Conservation (phyloP, 2,888 invertebrate genomes). For the Aproaerema taeniolella region DNA sequence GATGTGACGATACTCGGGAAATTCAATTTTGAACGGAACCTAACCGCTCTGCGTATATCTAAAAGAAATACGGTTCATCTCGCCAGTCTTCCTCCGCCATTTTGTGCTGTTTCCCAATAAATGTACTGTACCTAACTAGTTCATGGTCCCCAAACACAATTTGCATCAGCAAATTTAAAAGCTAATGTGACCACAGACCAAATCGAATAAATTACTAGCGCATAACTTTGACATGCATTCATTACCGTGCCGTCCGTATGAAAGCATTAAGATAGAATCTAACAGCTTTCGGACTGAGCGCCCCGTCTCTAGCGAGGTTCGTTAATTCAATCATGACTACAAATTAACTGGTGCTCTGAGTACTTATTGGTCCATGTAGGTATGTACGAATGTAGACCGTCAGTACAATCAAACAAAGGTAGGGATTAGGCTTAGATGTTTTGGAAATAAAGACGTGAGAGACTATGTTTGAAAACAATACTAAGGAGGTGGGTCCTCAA, state of each 20-base stretch:
- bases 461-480: too few relatives aligned
- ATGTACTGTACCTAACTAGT: too few relatives aligned
- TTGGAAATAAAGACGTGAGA: too few relatives aligned
- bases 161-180: constrained; percentile 6
- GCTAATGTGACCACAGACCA: constrained; percentile 2
- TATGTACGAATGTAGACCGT: constrained; percentile 14
- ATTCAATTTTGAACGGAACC: constrained; percentile 26
- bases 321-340: constrained; percentile 63
- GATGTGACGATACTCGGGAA: constrained; percentile 10
- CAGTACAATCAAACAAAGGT: not conserved
- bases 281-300: constrained; percentile 47
- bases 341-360: constrained; percentile 46
- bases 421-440: too few relatives aligned
- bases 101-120: too few relatives aligned
- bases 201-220: constrained; percentile 11
- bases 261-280: constrained; percentile 41
- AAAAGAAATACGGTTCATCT: too few relatives aligned
- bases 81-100: too few relatives aligned
- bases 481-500: too few relatives aligned
- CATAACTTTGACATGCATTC: constrained; percentile 21
- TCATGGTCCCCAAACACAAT: not conserved
- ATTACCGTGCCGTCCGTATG: constrained; percentile 30
- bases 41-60: too few relatives aligned
- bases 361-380: constrained; percentile 32
- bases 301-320: constrained; percentile 31